Evolutionary conservation across 2,797 vertebrate genomes (phyloP), one percentile per base, ranked within the genome.

Genomic region (Phoebastria nigripes): DNA sequence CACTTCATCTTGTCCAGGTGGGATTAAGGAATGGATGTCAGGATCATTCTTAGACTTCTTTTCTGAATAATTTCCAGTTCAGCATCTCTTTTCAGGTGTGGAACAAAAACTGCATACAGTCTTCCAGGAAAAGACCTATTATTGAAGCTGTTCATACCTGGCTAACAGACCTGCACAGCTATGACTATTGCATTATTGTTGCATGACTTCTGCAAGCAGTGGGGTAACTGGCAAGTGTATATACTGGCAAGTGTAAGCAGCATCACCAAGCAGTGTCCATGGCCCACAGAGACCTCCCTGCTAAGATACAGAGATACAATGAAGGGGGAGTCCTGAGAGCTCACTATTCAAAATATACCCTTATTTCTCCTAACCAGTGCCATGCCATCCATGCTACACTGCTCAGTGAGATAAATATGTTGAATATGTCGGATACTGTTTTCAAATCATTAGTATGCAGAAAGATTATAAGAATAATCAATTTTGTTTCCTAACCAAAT

Each of bases 401-500:
- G 18, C 44, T 88, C 47, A 63, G 35, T 26, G 31, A 71, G 47
- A 55, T 35, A 84, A 84, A 54, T 76, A 42, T 12, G 5, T 29
- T 33, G 65, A 88, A 77, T 55, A 63, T 71, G 81, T 37, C 62
- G 25, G 55, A 55, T 12, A 82, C n/a, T 33, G 51, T 72, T 92
- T 96, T 62, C 69, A 61, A 87, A 89, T 93, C 66, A 82, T 92
- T 78, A 93, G 41, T 67, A 84, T 80, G 67, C 59, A 84, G 62
- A 58, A 84, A 86, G 49, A 91, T 74, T 89, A 47, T 71, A 69
- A 63, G 78, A 88, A 74, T 89, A 95, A 97, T 93, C 54, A 93
- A 65, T 92, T 94, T 96, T 90, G 3, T 51, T 93, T 87, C 74
- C 65, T 58, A 89, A 88, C 22, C 22, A 71, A 92, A 90, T 97